These are phyloP conservation scores for Coregonus suidteri DNA, from an alignment of 2,797 vertebrate species.

Conservation along the genomic window DNA sequence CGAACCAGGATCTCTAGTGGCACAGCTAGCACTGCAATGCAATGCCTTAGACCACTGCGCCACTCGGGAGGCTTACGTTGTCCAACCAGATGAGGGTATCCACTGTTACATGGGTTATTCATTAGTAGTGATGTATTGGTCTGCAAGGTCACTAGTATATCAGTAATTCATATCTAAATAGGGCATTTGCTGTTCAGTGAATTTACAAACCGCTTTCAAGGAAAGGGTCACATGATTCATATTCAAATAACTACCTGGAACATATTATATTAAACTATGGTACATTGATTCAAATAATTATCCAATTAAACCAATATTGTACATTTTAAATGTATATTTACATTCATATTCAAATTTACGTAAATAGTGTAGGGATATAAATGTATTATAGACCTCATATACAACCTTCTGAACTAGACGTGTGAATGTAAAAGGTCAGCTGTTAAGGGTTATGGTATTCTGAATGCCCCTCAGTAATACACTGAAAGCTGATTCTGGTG, in stretches of 20 bases:
- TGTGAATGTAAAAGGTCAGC: slow-evolving; percentile 55
- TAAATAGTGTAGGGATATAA: not conserved
- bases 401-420: slow-evolving; percentile 25
- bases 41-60: too few relatives aligned
- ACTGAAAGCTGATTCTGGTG: slow-evolving; percentile 67
- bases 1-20: too few relatives aligned
- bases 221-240: slow-evolving; percentile 4
- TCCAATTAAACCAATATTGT: not conserved
- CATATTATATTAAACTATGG: slow-evolving; percentile 12
- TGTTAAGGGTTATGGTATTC: slow-evolving; percentile 59
- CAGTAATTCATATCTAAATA: not conserved
- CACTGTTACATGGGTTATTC: not conserved
- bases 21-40: too few relatives aligned
- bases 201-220: slow-evolving; percentile 42
- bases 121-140: slow-evolving; percentile 16
- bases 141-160: slow-evolving; percentile 14
- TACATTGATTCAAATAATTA: not conserved
- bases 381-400: not conserved
- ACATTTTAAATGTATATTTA: not conserved
- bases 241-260: slow-evolving; percentile 24
- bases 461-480: slow-evolving; percentile 41
- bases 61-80: not conserved
- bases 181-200: slow-evolving; percentile 24
- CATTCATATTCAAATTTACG: not conserved
- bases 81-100: slow-evolving; percentile 37